Evolutionary conservation across 2,797 vertebrate genomes (phyloP).

Genomic region (Rhabdophis nuchalis): DNA sequence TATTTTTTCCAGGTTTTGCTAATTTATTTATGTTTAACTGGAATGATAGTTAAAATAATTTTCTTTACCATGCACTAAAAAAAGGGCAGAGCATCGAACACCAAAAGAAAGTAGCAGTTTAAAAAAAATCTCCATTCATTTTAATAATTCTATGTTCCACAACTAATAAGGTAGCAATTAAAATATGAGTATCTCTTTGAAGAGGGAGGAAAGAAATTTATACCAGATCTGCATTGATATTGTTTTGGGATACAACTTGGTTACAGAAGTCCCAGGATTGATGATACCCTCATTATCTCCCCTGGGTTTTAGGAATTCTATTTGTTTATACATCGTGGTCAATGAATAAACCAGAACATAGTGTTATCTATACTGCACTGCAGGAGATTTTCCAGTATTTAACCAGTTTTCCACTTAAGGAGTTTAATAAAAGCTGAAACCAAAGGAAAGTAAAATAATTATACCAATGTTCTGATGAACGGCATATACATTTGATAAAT

Average conservation of each 20-base stretch:
- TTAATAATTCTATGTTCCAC: not conserved
- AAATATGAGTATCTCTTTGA: not conserved
- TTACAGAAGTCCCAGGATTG: not conserved
- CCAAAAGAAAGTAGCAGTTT: not conserved
- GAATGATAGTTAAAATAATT: not conserved
- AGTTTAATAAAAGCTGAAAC: not conserved
- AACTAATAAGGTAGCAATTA: not conserved
- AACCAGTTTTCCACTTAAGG: not conserved
- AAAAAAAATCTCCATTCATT: not conserved
- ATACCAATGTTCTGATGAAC: not conserved
- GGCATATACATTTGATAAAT: not conserved
- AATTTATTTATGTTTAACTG: not conserved
- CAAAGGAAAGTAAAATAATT: not conserved
- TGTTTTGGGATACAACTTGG: not conserved
- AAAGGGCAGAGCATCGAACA: not conserved
- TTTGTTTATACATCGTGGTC: not conserved
- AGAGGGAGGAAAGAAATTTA: not conserved
- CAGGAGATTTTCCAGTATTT: not conserved
- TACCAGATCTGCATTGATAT: not conserved
- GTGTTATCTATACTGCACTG: not conserved
- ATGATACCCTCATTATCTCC: not conserved
- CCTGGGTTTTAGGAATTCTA: not conserved
- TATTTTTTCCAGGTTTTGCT: not conserved
- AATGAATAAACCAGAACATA: not conserved
- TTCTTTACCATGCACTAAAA: not conserved